These are phyloP conservation scores for Engraulis encrasicolus DNA, from an alignment of 2,113 vertebrate genomes.

Conservation along the genomic window DNA sequence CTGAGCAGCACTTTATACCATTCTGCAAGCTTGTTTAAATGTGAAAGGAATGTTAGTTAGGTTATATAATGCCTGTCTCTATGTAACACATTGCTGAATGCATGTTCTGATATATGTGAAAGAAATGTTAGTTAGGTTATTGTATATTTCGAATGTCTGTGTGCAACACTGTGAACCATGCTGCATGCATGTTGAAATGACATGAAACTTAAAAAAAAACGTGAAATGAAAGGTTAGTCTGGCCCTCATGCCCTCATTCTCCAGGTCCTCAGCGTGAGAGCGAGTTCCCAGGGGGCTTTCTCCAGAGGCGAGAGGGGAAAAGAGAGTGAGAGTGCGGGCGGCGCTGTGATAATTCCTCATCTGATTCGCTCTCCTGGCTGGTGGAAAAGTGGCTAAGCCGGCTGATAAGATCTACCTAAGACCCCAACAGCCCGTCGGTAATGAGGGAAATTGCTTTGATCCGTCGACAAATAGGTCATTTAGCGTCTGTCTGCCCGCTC, in stretches of 20 bases:
- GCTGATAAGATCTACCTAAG: constrained; percentile 74
- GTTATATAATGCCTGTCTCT: too few species aligned
- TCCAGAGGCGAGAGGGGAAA: background rate
- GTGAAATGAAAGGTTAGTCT: constrained; percentile 1
- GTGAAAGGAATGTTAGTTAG: too few species aligned
- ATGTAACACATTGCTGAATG: too few species aligned
- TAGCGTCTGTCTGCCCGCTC: constrained; percentile 66
- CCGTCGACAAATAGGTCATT: constrained; percentile 78
- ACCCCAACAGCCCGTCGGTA: constrained; percentile 75
- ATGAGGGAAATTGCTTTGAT: constrained; percentile 78
- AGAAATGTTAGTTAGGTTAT: too few species aligned
- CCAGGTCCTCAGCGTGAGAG: background rate
- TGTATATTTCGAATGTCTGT: too few species aligned
- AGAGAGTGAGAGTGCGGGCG: too few species aligned
- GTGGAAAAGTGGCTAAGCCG: constrained; percentile 70
- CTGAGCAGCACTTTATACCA: too few species aligned
- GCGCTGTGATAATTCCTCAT: constrained; percentile 67
- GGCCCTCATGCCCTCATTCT: background rate
- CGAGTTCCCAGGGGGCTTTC: background rate
- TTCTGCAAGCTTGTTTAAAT: too few species aligned
- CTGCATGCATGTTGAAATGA: background rate
- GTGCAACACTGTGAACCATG: too few species aligned
- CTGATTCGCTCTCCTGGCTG: constrained; percentile 70
- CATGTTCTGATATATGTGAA: too few species aligned
- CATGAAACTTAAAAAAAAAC: too few species aligned